Evolutionary conservation across 2,888 invertebrate genomes (phyloP).

Genomic region (Hetaerina titia): DNA sequence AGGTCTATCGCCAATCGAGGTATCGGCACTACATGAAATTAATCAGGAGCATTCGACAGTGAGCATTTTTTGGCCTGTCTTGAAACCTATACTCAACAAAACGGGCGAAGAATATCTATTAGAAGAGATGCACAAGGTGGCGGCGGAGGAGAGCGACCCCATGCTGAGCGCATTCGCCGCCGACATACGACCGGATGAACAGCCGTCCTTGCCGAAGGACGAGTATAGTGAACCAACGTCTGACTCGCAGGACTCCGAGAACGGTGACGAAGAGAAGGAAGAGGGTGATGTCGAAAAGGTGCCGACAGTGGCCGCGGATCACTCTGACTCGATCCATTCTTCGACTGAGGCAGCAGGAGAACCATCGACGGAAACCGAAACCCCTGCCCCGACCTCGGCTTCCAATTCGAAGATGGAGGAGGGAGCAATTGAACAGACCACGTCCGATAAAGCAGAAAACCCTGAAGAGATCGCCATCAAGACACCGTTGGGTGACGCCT

Average conservation of each 20-base stretch:
- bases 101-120: constrained; percentile 25
- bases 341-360: neutral
- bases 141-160: constrained; percentile 14
- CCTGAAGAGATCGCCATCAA: neutral
- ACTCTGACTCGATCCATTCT: neutral
- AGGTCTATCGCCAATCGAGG: neutral
- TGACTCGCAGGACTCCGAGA: neutral
- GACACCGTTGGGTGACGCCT: neutral
- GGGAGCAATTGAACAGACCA: neutral
- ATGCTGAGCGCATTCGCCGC: constrained; percentile 72
- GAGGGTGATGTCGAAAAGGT: neutral
- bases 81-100: constrained; percentile 67
- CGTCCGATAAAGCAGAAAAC: neutral
- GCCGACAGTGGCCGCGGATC: constrained; percentile 2
- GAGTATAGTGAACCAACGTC: neutral
- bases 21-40: neutral
- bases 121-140: constrained; percentile 47
- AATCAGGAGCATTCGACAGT: constrained; percentile 37
- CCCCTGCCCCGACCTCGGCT: too few species aligned
- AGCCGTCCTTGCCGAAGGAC: constrained; percentile 71
- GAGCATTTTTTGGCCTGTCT: neutral
- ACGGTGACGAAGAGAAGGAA: neutral
- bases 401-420: neutral
- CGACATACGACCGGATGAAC: constrained; percentile 72
- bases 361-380: neutral